Conservation (phyloP, 2,888 invertebrate species). For the Venusia cambrica region DNA sequence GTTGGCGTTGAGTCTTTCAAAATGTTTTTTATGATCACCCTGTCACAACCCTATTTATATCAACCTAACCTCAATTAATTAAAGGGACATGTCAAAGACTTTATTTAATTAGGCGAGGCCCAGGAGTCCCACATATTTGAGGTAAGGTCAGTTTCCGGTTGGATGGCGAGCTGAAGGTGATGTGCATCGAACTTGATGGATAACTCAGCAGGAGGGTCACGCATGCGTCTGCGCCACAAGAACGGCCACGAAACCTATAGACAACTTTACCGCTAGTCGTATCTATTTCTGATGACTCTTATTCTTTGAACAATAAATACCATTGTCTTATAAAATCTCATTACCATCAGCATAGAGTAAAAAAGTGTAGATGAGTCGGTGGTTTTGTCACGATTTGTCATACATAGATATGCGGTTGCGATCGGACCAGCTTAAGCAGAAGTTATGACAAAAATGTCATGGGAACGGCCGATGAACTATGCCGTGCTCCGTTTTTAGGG, state of each 20-base stretch:
- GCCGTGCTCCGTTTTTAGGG: conserved; percentile 31
- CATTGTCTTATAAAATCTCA: conserved; percentile 25
- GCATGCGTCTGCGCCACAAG: conserved; percentile 63
- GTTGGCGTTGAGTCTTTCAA: too few relatives aligned
- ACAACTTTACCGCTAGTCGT: conserved; percentile 33
- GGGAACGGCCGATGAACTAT: conserved; percentile 62
- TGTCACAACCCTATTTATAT: conserved; percentile 23
- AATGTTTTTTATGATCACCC: conserved; percentile 5
- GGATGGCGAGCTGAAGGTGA: conserved; percentile 71
- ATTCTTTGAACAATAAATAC: conserved; percentile 36
- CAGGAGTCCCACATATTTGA: conserved; percentile 24
- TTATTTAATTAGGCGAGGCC: conserved; percentile 49
- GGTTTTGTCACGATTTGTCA: conserved; percentile 80
- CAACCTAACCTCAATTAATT: conserved; percentile 14
- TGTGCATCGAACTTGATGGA: conserved; percentile 76
- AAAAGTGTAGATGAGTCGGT: conserved; percentile 64
- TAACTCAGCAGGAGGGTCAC: conserved; percentile 65
- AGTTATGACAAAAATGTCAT: conserved; percentile 73
- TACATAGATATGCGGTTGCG: conserved; percentile 71
- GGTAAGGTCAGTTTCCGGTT: conserved; percentile 67
- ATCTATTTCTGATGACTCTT: conserved; percentile 27
- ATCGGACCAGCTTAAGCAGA: conserved; percentile 49
- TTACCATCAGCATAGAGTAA: conserved; percentile 27
- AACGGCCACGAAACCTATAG: conserved; percentile 51
- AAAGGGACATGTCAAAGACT: conserved; percentile 10